Evolutionary conservation across 2,888 invertebrate species (phyloP).

Genomic region (Rugalucina vietnamica): DNA sequence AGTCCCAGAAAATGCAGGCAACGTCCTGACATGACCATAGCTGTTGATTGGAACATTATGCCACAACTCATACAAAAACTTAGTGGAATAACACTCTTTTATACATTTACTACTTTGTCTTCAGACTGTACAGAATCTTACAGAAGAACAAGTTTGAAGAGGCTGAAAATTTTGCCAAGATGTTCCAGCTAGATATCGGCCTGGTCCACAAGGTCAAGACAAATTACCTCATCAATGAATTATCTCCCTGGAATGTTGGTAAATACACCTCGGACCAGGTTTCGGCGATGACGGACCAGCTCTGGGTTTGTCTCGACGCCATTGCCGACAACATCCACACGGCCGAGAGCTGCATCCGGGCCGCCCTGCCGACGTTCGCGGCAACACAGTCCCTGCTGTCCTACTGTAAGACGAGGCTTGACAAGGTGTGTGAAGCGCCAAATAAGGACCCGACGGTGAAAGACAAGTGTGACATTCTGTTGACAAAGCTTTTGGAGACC

Average conservation of each 20-base stretch:
- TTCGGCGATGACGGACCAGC: slow-evolving; percentile 66
- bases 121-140: slow-evolving; percentile 75
- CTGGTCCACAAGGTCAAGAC: slow-evolving; percentile 77
- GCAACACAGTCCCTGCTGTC: slow-evolving; percentile 70
- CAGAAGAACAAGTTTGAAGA: slow-evolving; percentile 80
- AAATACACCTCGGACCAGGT: slow-evolving; percentile 60
- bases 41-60: no score
- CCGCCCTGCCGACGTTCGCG: slow-evolving; percentile 71
- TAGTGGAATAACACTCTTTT: no score
- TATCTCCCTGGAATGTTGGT: slow-evolving; percentile 77
- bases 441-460: slow-evolving; percentile 53
- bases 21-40: no score
- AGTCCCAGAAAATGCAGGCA: no score
- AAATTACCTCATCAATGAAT: slow-evolving; percentile 72
- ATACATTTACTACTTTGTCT: no score
- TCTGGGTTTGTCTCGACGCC: slow-evolving; percentile 70
- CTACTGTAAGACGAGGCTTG: slow-evolving; percentile 69
- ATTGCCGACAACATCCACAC: slow-evolving; percentile 73
- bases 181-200: slow-evolving; percentile 77
- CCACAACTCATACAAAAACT: no score
- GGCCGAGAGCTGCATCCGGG: slow-evolving; percentile 72
- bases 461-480: slow-evolving; percentile 61
- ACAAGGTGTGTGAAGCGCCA: slow-evolving; percentile 12
- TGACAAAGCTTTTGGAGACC: slow-evolving; percentile 71
- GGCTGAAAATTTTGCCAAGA: slow-evolving; percentile 78